These are phyloP conservation scores for Craseonycteris thonglongyai DNA, from an alignment of 2,113 vertebrate species.

Conservation along the genomic window DNA sequence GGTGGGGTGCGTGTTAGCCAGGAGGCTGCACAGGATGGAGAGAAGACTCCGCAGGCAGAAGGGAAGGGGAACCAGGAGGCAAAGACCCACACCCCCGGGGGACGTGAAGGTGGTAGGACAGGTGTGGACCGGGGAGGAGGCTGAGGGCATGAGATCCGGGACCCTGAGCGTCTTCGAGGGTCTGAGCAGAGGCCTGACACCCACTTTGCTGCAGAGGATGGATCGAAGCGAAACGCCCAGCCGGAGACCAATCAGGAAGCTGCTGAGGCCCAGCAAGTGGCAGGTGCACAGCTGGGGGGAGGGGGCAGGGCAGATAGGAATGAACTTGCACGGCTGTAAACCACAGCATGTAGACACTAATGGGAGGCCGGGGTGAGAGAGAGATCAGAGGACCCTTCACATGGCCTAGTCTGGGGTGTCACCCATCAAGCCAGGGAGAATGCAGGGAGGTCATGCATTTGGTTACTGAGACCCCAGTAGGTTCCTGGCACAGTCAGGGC, in stretches of 20 bases:
- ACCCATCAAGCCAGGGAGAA: neutral
- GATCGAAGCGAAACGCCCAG: neutral
- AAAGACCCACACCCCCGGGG: neutral
- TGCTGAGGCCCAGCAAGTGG: rapidly evolving
- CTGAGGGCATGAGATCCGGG: neutral
- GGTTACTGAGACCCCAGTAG: neutral
- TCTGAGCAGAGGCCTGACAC: no score
- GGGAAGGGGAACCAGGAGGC: neutral
- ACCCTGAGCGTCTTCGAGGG: neutral
- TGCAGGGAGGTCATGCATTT: rapidly evolving
- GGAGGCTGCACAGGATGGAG: neutral
- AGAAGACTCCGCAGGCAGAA: neutral
- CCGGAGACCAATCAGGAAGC: neutral
- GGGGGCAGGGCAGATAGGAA: no score
- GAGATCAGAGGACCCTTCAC: neutral
- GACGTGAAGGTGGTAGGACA: neutral
- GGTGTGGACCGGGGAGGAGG: neutral
- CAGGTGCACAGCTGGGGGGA: no score
- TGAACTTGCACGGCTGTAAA: no score
- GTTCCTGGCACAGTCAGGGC: no score
- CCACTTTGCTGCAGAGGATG: rapidly evolving
- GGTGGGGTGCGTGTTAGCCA: no score
- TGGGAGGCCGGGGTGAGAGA: neutral
- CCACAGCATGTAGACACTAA: neutral
- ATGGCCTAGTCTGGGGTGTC: neutral